Conservation (phyloP, 2,797 vertebrate genomes). For the Morelia viridis region DNA sequence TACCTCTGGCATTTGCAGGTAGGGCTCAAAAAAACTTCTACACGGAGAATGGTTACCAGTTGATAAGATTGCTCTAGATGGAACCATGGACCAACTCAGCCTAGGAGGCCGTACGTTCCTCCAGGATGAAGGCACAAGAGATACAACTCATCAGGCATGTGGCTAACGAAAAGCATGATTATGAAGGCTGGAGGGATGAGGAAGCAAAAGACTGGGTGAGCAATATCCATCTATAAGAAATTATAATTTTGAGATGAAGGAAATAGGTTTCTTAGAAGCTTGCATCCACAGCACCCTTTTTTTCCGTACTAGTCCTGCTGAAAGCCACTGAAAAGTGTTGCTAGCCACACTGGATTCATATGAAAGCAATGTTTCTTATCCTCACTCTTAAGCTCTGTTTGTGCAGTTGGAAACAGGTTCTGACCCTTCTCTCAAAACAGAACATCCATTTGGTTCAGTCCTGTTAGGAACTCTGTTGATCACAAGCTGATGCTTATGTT, state of each 20-base stretch:
- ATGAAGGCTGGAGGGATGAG: neutral
- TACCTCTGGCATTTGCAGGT: neutral
- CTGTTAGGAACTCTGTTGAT: constrained; percentile 58
- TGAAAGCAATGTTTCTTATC: neutral
- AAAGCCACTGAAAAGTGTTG: neutral
- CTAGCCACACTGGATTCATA: neutral
- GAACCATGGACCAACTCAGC: neutral
- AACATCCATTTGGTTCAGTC: neutral
- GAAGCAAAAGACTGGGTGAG: neutral
- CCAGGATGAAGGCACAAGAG: neutral
- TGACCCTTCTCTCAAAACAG: neutral
- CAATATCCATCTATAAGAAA: neutral
- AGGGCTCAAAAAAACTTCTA: neutral
- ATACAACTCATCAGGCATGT: neutral
- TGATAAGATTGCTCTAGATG: neutral
- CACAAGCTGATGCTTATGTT: constrained; percentile 59
- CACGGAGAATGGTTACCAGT: neutral
- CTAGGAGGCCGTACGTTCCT: neutral
- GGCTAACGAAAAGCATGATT: neutral
- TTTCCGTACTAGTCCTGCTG: no score
- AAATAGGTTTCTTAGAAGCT: neutral
- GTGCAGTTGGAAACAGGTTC: no score
- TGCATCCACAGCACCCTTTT: neutral
- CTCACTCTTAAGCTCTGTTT: neutral
- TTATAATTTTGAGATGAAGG: neutral